Evolutionary conservation across 2,113 vertebrate species (phyloP).

Genomic region (Chelonoidis abingdonii): DNA sequence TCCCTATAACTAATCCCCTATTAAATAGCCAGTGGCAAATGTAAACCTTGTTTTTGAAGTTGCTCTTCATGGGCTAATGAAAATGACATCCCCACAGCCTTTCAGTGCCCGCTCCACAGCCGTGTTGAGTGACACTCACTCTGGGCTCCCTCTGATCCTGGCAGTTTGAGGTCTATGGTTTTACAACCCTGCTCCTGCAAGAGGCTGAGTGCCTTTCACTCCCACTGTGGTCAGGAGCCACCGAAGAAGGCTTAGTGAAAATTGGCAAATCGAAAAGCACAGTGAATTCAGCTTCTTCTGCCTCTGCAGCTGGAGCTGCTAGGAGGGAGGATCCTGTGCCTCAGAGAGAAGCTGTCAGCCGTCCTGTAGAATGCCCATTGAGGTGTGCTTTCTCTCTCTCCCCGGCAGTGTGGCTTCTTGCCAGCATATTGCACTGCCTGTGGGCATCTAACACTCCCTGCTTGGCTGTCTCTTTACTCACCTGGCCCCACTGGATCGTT

Average conservation of each 20-base stretch:
- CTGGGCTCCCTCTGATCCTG: neutral
- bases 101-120: neutral
- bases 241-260: neutral
- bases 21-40: constrained; percentile 60
- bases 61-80: constrained; percentile 58
- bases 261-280: rapidly evolving
- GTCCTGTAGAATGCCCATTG: neutral
- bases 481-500: constrained; percentile 53
- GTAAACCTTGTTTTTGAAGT: constrained; percentile 58
- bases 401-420: constrained; percentile 12
- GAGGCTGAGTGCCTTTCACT: neutral
- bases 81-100: neutral
- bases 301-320: neutral
- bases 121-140: neutral
- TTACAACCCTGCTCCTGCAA: neutral
- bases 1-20: constrained; percentile 55
- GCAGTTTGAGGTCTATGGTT: neutral
- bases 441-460: constrained; percentile 35
- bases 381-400: neutral
- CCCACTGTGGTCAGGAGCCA: neutral
- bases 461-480: constrained; percentile 69
- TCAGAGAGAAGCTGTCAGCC: neutral
- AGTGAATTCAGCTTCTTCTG: neutral
- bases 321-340: rapidly evolving
- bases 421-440: constrained; percentile 44